Evolutionary conservation across 2,113 vertebrate genomes (phyloP), one percentile per base, ranked within the genome.

Genomic region (Lathamus discolor): DNA sequence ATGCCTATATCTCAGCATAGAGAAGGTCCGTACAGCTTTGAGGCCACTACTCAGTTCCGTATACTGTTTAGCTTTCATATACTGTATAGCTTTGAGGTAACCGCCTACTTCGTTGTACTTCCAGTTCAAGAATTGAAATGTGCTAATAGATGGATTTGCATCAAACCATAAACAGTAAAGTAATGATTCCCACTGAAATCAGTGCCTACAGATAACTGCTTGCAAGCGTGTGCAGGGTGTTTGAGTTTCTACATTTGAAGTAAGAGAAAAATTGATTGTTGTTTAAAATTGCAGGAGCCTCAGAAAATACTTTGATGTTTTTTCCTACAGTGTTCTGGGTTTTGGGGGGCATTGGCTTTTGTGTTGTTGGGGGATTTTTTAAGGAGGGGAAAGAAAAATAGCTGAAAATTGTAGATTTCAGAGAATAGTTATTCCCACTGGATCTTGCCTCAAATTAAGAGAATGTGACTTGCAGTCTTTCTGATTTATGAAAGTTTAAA

Each of bases 401-500:
- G 39, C 66, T 85, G 52, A 75, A 89, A 85, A 14, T 7, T 6
- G 2, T 88, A 70, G 54, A 68, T 63, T 52, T 55, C 39, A 70
- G 46, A 41, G 24, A 70, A n/a, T 7, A 31, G 18, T 66, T 66
- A 46, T 74, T 86, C 95, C 69, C 73, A 37, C 19, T 54, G 69
- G 63, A 49, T 86, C 64, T 78, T 64, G 77, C 35, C 83, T 92
- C 80, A 94, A 48, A 80, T 66, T 10, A 70, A 76, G n/a, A 68
- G 63, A 73, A 88, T 12, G 37, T 57, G 49, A 43, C 41, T 81
- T 77, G 62, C 44, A 52, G 29, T 54, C 49, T 81, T 83, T 89
- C 92, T 79, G 70, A 93, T 96, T 81, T 94, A 70, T 62, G 46
- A 44, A 94, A 94, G 51, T 89, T 94, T 75, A 70, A 92, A 77